Conservation (phyloP, 2,888 invertebrate genomes). For the Dromius quadrimaculatus region DNA sequence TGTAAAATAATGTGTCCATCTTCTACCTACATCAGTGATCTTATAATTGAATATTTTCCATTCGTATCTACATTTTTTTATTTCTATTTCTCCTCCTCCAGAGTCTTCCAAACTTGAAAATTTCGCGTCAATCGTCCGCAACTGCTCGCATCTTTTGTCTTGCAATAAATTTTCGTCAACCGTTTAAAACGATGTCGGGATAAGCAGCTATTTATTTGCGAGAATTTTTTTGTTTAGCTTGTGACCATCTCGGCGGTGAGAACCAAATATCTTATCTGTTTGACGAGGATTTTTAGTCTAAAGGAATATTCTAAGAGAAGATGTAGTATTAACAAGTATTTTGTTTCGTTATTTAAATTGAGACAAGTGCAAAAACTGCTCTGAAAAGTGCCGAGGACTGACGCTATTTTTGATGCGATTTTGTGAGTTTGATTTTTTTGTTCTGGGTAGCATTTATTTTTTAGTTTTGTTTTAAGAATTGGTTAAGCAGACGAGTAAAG, state of each 20-base stretch:
- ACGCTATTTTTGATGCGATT: conserved; percentile 17
- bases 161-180: conserved; percentile 35
- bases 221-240: not conserved
- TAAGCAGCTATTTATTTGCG: conserved; percentile 43
- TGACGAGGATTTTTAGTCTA: not conserved
- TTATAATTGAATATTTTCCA: no score
- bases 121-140: conserved; percentile 33
- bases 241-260: conserved; percentile 15
- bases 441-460: not conserved
- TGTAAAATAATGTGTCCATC: no score
- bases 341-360: conserved; percentile 48
- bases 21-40: no score
- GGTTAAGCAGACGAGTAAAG: no score
- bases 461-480: no score
- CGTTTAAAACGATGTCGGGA: conserved; percentile 3
- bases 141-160: no score
- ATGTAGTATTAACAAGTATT: conserved; percentile 48
- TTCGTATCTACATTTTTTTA: not conserved
- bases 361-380: conserved; percentile 45
- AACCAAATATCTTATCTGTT: not conserved
- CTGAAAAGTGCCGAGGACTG: conserved; percentile 14
- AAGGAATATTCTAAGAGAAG: not conserved
- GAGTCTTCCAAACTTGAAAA: conserved; percentile 22
- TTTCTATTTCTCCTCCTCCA: not conserved
- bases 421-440: conserved; percentile 4